Conservation (phyloP, 2,113 vertebrate genomes). For the Poecile atricapillus region DNA sequence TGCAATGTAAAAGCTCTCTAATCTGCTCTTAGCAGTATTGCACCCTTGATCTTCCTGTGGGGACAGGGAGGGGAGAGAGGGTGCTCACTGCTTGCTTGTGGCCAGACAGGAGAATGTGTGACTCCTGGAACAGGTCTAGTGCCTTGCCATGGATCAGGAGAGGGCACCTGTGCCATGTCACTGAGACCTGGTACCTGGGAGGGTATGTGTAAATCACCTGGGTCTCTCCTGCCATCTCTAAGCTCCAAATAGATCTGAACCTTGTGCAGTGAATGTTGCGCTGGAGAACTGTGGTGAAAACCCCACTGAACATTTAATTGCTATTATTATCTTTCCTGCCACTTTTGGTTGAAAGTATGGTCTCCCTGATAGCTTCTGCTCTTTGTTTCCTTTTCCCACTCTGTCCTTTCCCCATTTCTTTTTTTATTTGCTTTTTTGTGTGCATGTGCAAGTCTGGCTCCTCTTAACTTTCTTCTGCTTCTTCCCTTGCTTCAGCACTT, state of each 20-base stretch:
- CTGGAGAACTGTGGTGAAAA: not conserved
- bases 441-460: not conserved
- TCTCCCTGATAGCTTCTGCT: not conserved
- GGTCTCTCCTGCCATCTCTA: not conserved
- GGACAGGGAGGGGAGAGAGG: not conserved
- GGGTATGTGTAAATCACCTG: not conserved
- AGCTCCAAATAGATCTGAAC: not conserved
- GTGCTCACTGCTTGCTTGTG: not conserved
- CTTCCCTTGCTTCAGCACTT: not conserved
- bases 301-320: not conserved
- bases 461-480: not conserved
- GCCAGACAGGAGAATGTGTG: not conserved
- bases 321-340: not conserved
- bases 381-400: not conserved
- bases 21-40: not conserved
- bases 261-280: not conserved
- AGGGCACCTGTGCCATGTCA: not conserved
- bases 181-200: not conserved
- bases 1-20: not conserved
- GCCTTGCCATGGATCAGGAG: not conserved
- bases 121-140: not conserved
- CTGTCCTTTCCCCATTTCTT: not conserved
- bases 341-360: not conserved
- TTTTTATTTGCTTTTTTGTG: not conserved
- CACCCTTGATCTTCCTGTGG: not conserved